These are phyloP conservation scores for Muscicapa comitata DNA, from an alignment of 2,797 vertebrate species.

Conservation along the genomic window DNA sequence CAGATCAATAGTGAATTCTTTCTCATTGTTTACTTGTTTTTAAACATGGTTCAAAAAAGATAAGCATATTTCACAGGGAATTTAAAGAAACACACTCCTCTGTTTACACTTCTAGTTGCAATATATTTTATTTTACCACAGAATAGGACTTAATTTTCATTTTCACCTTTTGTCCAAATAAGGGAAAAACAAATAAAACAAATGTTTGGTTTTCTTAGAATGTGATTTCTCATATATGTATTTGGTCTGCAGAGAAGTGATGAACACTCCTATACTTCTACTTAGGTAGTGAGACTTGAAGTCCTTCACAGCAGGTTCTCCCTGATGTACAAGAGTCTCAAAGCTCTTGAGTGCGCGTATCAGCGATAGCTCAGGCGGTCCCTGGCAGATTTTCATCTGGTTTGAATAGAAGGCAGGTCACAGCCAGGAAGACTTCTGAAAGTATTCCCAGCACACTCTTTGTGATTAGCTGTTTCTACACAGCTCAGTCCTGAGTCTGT, in stretches of 20 bases:
- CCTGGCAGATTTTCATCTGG: accelerated
- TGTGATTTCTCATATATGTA: accelerated
- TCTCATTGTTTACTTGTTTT: neutral
- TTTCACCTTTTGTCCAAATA: neutral
- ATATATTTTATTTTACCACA: neutral
- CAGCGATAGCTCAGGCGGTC: accelerated
- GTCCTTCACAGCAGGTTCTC: neutral
- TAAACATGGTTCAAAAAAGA: neutral
- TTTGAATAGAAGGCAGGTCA: neutral
- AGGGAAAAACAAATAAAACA: neutral
- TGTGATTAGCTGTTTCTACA: neutral
- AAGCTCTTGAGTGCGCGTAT: accelerated
- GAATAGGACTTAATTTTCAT: neutral
- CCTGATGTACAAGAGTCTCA: too few species aligned
- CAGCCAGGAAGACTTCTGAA: neutral
- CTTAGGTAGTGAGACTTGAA: neutral
- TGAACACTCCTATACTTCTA: neutral
- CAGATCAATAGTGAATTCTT: neutral
- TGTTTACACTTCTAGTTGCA: neutral
- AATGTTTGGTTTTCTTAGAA: neutral
- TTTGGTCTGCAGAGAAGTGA: neutral
- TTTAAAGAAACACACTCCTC: neutral
- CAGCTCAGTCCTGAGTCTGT: neutral
- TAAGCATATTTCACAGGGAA: neutral
- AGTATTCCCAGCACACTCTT: neutral